Evolutionary conservation across 2,113 vertebrate genomes (phyloP), one percentile per base, ranked within the genome.

Genomic region (Petrocephalus microphthalmus): DNA sequence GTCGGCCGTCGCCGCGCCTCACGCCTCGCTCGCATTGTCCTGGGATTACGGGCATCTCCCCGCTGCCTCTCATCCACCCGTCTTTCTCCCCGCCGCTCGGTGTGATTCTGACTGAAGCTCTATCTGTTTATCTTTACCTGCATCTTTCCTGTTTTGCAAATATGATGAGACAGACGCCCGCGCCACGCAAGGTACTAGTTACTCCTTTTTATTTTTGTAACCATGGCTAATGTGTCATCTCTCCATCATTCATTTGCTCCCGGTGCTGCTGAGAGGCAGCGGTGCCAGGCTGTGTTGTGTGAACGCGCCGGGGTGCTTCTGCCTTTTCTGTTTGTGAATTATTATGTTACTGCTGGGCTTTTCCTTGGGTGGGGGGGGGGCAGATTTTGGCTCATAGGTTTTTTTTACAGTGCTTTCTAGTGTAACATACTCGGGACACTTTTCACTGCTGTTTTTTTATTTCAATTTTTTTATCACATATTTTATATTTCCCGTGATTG

Each of bases 141-240:
- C 51, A 25, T 54, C 71, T 78, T 29, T 49, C 47, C n/a, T 49
- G 20, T 78, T 49, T 56, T 22, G 33, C 87, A 56, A 83, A 88
- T 88, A 84, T 84, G 71, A 82, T 88, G 87, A 37, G 87, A 60
- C 87, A 88, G 78, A 88, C 74, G 78, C 87, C 87, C 1, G 74
- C 74, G 17, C 74, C 74, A 37, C 81, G 74, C 37, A 88, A 88
- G 87, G 87, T 88, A 88, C 67, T 71, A 47, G 42, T 67, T 64
- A 11, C 20, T 86, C 37, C 57, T 56, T 57, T 86, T 54, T 67
- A 29, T 13, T 29, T 29, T 64, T 25, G 7, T 1, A 0, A 25
- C n/a, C 53, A 3, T 37, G 33, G 85, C 33, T n/a, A 11, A 45
- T 64, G 42, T 86, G 56, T 86, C 85, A 60, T 86, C 85, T 53